Evolutionary conservation across 2,797 vertebrate species (phyloP), one percentile per base, ranked within the genome.

Genomic region (Chaunax sp.): DNA sequence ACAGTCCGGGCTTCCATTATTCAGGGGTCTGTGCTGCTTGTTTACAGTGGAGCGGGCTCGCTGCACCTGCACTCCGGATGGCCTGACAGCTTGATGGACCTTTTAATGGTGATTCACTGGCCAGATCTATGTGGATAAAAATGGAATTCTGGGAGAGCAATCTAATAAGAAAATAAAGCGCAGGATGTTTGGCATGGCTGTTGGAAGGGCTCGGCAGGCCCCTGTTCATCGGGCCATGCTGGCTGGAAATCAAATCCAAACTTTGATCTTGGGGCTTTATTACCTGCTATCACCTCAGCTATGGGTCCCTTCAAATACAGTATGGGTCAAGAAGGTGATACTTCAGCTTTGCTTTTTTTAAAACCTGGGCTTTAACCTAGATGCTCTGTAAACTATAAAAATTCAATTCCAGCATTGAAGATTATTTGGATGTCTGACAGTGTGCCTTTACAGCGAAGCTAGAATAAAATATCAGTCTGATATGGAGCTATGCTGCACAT

Each of bases 51-150:
- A 91, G 82, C 22, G 59, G 80, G 73, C 85, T 84, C 28, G 25
- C 78, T 72, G 85, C 86, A 91, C 90, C 90, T 93, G 89, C 90
- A 89, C 84, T 89, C 89, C 64, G 84, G 89, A 90, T 87, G 85
- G 83, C 88, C 90, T 92, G 92, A 93, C 93, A 94, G 90, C 85
- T 93, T 93, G 93, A 94, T 94, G 89, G 92, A 89, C 86, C 90
- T 85, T 92, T 93, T 93, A 93, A 93, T 92, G 88, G 86, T 94
- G 92, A 94, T 94, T 94, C 91, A 94, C 91, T 88, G 90, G 90
- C 89, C 87, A 90, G 89, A 93, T 92, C 91, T 93, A 72, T 86
- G 87, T 89, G 92, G 91, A 93, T 92, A 92, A 94, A 94, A 94
- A 93, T 93, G 88, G 92, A 94, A 93, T 93, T 93, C 90, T 91